These are phyloP conservation scores for Nasonovia ribisnigri DNA, from an alignment of 2,888 invertebrate genomes.

Conservation along the genomic window DNA sequence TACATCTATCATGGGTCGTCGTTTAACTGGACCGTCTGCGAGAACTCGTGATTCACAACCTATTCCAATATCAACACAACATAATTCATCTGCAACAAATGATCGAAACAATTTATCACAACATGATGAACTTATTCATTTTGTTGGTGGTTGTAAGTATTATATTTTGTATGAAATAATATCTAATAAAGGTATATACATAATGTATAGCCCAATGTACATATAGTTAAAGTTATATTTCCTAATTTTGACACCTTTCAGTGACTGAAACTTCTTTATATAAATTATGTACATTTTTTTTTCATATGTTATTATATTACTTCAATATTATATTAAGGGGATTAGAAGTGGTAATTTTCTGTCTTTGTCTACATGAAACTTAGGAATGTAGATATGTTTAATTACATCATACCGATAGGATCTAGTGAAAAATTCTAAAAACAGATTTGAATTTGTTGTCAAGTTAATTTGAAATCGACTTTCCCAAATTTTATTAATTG, in stretches of 20 bases:
- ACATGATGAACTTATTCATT: constrained; percentile 61
- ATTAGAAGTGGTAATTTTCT: too few species aligned
- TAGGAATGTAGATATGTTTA: too few species aligned
- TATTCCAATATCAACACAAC: constrained; percentile 29
- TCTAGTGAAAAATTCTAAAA: too few species aligned
- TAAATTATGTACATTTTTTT: not conserved
- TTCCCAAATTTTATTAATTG: too few species aligned
- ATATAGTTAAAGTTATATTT: not conserved
- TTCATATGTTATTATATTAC: too few species aligned
- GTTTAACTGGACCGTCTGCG: constrained; percentile 45
- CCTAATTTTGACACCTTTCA: not conserved
- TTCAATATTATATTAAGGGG: not conserved
- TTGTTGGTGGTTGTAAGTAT: constrained; percentile 61
- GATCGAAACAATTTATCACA: constrained; percentile 56
- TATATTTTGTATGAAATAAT: not conserved
- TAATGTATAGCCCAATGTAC: too few species aligned
- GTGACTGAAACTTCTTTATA: not conserved
- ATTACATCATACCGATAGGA: too few species aligned
- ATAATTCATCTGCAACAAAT: constrained; percentile 40
- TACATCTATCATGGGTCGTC: constrained; percentile 49
- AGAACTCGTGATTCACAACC: constrained; percentile 61
- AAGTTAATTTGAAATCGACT: too few species aligned
- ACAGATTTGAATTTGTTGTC: too few species aligned
- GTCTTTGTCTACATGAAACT: too few species aligned
- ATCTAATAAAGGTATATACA: not conserved